phyloP scores from a whole-genome alignment of 2,888 invertebrate genomes.

The Scaptodrosophila latifasciaeformis region DNA sequence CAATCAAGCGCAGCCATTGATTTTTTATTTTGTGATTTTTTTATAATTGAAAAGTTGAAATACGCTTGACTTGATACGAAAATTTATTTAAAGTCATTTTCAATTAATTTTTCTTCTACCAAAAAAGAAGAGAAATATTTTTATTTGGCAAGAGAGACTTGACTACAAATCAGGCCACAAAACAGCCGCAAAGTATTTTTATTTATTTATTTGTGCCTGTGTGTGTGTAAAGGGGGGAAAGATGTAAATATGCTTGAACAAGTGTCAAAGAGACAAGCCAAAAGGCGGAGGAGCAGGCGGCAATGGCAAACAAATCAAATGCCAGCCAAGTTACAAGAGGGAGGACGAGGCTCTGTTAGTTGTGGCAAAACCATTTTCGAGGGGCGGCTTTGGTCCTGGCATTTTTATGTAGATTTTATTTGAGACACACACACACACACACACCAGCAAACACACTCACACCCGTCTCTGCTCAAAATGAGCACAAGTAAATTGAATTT shows the following conservation, averaged over 20 bases:
- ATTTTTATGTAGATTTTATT: conserved; percentile 62
- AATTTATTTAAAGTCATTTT: conserved; percentile 46
- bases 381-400: conserved; percentile 7
- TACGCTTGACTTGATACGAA: conserved; percentile 9
- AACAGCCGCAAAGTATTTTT: conserved; percentile 48
- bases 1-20: conserved; percentile 56
- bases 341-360: background rate
- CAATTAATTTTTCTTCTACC: conserved; percentile 61
- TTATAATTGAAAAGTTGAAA: conserved; percentile 14
- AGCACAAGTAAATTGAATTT: conserved; percentile 59
- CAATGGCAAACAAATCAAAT: conserved; percentile 41
- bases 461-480: background rate
- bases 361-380: too few species aligned
- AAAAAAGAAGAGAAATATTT: too few species aligned
- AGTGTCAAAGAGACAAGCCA: conserved; percentile 43
- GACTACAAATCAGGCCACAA: conserved; percentile 28
- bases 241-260: conserved; percentile 13
- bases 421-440: conserved; percentile 46
- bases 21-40: conserved; percentile 25
- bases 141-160: conserved; percentile 27
- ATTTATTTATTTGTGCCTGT: conserved; percentile 51
- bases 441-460: conserved; percentile 8
- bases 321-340: conserved; percentile 12
- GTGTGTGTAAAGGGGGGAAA: too few species aligned
- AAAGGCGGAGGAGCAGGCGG: background rate